Base-by-base conservation (phyloP, 92 coral and sea anemone genomes). In the Muricea muricata region DNA sequence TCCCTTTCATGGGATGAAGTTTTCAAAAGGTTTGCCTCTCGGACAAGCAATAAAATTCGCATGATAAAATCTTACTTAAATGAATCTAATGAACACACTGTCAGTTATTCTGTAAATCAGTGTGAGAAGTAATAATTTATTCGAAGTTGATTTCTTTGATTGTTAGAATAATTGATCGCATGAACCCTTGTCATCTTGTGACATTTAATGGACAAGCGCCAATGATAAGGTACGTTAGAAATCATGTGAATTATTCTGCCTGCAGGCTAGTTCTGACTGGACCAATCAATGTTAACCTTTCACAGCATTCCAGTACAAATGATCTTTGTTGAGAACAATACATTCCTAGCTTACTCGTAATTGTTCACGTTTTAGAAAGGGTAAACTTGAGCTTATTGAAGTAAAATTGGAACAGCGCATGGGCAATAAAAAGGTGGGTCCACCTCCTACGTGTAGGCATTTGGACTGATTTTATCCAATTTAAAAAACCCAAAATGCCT, bases 351-450 rank as follows among this genome's bases (percentile, higher is more conserved):
- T 9, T 39, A 25, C 30, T 7, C 15, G 9, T 18, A 70, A 35
- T 69, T 24, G 30, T 21, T 23, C 32, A 28, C 48, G 55, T 21
- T 74, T 61, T 89, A 96, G 99, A 70, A 95, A 97, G 79, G 99
- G 99, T 31, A 97, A 93, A 84, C 88, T 97, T 32, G 97, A 93
- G 41, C 75, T 92, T 4, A 78, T 97, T 30, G 97, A 93, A 84
- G 83, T 97, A 26, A 94, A 92, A 78, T 89, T 97, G 75, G 98
- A 92, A 67, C 98, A 97, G 83, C 90, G 99, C 35, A 97, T 92
- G 97, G 99, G 99, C 23, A 97, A 97, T 91, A 97, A 97, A 86
- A 97, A 97, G 98, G 99, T 97, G 79, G n/a, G 50, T 28, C 6
- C 12, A 42, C 41, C n/a, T n/a, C n/a, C n/a, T n/a, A n/a, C n/a